phyloP scores from a whole-genome alignment of 2,888 invertebrate species.

The Pherbina coryleti region DNA sequence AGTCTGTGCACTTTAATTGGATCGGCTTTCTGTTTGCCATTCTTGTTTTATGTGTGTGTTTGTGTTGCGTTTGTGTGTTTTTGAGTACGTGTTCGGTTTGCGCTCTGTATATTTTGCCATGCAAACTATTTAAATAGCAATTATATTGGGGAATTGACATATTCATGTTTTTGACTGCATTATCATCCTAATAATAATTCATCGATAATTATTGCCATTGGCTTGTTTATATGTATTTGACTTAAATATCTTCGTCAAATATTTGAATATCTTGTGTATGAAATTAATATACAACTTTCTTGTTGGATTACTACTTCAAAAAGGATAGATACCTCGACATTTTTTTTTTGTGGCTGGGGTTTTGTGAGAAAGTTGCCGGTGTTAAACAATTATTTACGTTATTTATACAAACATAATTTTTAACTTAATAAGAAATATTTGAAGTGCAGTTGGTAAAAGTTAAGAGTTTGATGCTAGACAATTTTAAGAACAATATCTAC shows the following conservation, averaged over 20 bases:
- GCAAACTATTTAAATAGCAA: conserved; percentile 27
- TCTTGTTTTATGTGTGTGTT: background rate
- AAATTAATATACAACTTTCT: background rate
- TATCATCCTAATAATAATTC: background rate
- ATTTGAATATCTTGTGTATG: conserved; percentile 1
- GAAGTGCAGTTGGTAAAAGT: too few species aligned
- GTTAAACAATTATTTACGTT: too few species aligned
- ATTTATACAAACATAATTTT: too few species aligned
- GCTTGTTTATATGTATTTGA: background rate
- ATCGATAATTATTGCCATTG: background rate
- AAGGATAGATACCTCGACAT: background rate
- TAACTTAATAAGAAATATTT: too few species aligned
- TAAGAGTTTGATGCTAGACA: too few species aligned
- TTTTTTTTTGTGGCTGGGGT: too few species aligned
- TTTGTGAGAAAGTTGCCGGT: too few species aligned
- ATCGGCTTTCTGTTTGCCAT: background rate
- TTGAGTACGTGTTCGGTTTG: background rate
- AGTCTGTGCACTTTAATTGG: conserved; percentile 11
- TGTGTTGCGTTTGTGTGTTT: background rate
- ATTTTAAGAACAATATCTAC: too few species aligned
- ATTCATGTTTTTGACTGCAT: background rate
- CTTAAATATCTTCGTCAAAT: conserved; percentile 1
- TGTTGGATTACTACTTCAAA: background rate
- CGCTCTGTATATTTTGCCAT: background rate
- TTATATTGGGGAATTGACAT: conserved; percentile 6